These are phyloP conservation scores for Calypte anna DNA, from an alignment of 2,113 vertebrate species.

Conservation along the genomic window DNA sequence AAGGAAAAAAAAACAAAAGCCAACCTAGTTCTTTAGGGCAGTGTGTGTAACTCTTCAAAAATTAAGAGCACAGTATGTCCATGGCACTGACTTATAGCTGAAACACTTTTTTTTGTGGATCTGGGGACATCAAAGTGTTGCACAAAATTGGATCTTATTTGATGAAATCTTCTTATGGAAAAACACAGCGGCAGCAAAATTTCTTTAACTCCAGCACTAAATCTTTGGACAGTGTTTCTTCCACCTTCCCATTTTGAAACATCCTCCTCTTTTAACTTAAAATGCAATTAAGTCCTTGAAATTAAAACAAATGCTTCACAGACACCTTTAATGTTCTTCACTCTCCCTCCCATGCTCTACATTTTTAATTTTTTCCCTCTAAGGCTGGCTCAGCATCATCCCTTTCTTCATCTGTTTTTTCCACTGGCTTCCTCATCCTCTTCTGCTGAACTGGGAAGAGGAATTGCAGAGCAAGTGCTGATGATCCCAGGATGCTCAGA, in stretches of 20 bases:
- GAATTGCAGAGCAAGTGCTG: neutral
- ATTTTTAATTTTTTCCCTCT: neutral
- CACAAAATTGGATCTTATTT: constrained; percentile 8
- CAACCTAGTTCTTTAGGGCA: neutral
- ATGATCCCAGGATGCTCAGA: neutral
- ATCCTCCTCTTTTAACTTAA: neutral
- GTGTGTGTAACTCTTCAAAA: neutral
- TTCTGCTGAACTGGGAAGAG: neutral
- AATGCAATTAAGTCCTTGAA: neutral
- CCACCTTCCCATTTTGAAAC: neutral
- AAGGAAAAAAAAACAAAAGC: neutral
- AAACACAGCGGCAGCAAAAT: neutral
- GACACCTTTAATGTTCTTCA: neutral
- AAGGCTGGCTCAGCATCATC: neutral
- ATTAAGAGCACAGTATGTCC: neutral
- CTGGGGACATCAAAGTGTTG: neutral
- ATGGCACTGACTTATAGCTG: neutral
- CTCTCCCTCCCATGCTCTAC: neutral
- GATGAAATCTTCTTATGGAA: neutral
- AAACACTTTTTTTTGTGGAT: neutral
- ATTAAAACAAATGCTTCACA: neutral
- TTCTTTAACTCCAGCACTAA: neutral
- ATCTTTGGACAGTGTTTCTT: neutral
- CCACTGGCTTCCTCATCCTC: neutral
- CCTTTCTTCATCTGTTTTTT: neutral